Evolutionary conservation across 1,140 invertebrate genomes (phyloP).

Genomic region (Hirudo medicinalis): DNA sequence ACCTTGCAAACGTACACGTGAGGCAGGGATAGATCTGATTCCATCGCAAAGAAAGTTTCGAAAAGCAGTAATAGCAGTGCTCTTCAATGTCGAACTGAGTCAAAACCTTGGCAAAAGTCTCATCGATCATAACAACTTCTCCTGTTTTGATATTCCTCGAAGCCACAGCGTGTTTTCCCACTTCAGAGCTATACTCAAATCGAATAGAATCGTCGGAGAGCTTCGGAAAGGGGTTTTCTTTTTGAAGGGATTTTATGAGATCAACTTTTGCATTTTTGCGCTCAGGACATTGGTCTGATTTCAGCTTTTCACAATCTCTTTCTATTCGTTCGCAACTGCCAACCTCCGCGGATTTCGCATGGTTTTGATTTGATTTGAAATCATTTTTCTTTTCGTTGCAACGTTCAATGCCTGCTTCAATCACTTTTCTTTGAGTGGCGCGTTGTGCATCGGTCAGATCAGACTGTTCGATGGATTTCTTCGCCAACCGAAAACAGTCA

Average conservation of each 20-base stretch:
- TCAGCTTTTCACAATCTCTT: neutral
- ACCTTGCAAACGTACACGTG: conserved; percentile 50
- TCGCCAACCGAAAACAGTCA: neutral
- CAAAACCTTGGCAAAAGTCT: conserved; percentile 59
- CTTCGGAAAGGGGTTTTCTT: conserved; percentile 11
- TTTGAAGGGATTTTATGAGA: neutral
- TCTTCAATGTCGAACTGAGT: conserved; percentile 56
- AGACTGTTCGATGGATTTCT: conserved; percentile 2
- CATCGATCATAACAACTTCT: conserved; percentile 61
- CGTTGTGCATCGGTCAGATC: conserved; percentile 11
- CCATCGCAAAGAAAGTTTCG: conserved; percentile 43
- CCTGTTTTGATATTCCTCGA: conserved; percentile 58
- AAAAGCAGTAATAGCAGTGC: conserved; percentile 69
- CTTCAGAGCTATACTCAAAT: conserved; percentile 28
- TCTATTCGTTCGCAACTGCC: neutral
- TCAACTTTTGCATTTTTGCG: neutral
- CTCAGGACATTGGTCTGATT: too few relatives aligned
- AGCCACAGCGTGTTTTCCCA: conserved; percentile 57
- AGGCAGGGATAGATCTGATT: conserved; percentile 54
- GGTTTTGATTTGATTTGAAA: neutral
- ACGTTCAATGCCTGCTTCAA: neutral
- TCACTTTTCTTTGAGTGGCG: neutral
- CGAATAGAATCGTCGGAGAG: conserved; percentile 30
- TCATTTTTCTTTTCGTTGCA: neutral
- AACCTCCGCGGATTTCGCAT: neutral